A percentile compares a stretch with the other conserved stretches of the same genome.
Evolutionary conservation across 1,140 invertebrate genomes (phyloP).

Genomic region (Saccostrea glomerata): DNA sequence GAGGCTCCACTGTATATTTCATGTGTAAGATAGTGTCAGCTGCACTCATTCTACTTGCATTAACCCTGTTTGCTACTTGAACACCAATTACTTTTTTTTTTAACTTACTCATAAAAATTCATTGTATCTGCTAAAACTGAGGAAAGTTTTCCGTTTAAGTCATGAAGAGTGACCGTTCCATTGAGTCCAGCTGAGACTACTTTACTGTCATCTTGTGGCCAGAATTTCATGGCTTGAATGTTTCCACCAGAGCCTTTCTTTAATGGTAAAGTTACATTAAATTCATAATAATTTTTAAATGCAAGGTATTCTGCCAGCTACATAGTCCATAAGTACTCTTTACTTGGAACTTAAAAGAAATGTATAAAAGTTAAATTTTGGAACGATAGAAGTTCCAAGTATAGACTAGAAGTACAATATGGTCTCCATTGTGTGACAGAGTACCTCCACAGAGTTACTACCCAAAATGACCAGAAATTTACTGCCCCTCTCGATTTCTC

Average conservation of each 20-base stretch:
- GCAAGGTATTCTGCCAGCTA: background rate
- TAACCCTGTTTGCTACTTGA: background rate
- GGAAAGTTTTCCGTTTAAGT: slow-evolving; percentile 62
- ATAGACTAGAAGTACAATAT: background rate
- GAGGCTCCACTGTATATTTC: no score
- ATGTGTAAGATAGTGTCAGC: background rate
- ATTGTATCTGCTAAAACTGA: slow-evolving; percentile 66
- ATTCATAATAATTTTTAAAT: background rate
- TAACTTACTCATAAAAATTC: slow-evolving; percentile 61
- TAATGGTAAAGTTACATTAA: slow-evolving; percentile 25
- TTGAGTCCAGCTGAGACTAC: slow-evolving; percentile 72
- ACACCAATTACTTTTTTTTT: no score
- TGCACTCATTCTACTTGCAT: background rate
- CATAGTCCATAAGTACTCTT: background rate
- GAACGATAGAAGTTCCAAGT: background rate
- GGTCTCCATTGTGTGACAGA: background rate
- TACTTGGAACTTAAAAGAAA: background rate
- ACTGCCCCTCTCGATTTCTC: background rate
- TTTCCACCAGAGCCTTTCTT: slow-evolving; percentile 74
- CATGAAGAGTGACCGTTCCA: slow-evolving; percentile 69
- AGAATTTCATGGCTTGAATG: slow-evolving; percentile 74
- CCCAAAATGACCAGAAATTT: background rate
- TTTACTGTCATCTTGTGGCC: slow-evolving; percentile 61
- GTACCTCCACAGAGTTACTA: background rate
- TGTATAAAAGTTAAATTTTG: background rate